Evolutionary conservation across 2,113 vertebrate species (phyloP).

Genomic region (Capra hircus): DNA sequence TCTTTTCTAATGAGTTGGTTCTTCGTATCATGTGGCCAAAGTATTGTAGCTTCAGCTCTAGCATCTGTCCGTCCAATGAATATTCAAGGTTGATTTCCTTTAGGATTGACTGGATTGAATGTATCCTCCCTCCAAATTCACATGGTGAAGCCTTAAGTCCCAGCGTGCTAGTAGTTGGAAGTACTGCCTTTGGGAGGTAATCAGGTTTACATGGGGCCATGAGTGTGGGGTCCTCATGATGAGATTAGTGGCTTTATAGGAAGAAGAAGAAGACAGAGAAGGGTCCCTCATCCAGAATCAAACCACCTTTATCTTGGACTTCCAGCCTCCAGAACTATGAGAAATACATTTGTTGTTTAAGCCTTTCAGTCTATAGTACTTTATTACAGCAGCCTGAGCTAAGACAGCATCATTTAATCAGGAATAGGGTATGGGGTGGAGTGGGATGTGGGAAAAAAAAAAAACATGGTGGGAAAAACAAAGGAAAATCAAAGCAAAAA

Average conservation of each 20-base stretch:
- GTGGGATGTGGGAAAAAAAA: neutral
- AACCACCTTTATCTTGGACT: neutral
- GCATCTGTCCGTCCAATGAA: neutral
- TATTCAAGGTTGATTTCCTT: neutral
- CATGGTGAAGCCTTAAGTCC: neutral
- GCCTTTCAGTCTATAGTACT: neutral
- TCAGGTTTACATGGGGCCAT: neutral
- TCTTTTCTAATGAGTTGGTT: neutral
- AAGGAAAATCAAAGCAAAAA: neutral
- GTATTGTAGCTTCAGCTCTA: neutral
- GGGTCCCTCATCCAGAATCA: neutral
- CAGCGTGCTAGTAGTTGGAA: neutral
- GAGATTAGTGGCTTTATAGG: neutral
- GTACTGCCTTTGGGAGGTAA: neutral
- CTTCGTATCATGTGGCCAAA: neutral
- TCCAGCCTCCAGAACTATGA: neutral
- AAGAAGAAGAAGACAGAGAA: neutral
- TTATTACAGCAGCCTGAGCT: neutral
- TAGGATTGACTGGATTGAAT: neutral
- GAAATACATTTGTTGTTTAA: neutral
- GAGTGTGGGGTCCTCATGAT: neutral
- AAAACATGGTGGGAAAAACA: neutral
- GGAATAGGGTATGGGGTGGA: neutral
- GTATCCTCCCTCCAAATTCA: neutral
- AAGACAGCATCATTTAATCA: neutral